Evolutionary conservation across 2,797 vertebrate species (phyloP).

Genomic region (Lagorchestes hirsutus): DNA sequence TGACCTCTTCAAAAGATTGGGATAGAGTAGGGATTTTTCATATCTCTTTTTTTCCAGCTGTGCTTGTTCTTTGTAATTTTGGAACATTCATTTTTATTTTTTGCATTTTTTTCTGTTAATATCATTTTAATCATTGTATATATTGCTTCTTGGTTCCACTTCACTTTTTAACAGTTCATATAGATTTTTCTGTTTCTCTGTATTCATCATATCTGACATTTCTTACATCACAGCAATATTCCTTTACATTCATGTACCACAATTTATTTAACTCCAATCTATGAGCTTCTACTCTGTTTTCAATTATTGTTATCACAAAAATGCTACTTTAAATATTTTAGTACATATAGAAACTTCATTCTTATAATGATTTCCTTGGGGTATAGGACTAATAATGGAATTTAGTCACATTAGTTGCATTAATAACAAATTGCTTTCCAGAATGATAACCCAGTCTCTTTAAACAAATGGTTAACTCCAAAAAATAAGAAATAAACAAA

Average conservation of each 20-base stretch:
- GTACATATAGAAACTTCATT: not conserved
- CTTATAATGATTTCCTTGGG: not conserved
- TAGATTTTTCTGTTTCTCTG: not conserved
- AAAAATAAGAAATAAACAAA: not conserved
- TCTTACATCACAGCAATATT: not conserved
- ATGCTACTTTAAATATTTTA: not conserved
- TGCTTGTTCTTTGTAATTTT: not conserved
- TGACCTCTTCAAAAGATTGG: not conserved
- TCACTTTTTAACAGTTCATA: not conserved
- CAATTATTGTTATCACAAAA: not conserved
- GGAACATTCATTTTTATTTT: not conserved
- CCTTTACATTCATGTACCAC: not conserved
- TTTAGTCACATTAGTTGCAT: not conserved
- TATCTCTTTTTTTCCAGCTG: not conserved
- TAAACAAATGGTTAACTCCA: not conserved
- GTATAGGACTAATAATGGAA: not conserved
- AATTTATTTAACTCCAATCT: not conserved
- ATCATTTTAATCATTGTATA: not conserved
- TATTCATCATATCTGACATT: not conserved
- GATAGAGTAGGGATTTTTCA: not conserved
- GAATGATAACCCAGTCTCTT: not conserved
- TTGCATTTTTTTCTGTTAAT: not conserved
- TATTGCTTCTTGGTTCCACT: not conserved
- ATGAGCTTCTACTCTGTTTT: not conserved
- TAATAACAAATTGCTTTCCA: not conserved